These are phyloP conservation scores for Neoscelio sp. DNA, from an alignment of 2,888 invertebrate genomes.

Conservation along the genomic window DNA sequence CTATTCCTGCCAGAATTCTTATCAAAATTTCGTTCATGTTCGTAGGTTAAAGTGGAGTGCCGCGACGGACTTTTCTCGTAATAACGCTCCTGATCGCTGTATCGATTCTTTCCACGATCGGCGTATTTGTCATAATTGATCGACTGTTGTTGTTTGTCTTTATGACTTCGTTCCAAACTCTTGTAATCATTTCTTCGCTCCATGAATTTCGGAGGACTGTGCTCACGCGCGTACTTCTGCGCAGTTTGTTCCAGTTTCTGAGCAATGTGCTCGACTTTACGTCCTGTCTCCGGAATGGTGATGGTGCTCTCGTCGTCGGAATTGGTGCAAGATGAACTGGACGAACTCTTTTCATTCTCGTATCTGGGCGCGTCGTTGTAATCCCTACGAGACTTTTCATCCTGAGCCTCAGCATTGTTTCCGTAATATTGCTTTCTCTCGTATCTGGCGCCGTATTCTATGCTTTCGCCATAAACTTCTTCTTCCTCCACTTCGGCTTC, in stretches of 20 bases:
- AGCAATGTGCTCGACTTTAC: constrained; percentile 82
- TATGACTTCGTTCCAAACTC: constrained; percentile 69
- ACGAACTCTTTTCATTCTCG: constrained; percentile 77
- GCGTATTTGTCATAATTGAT: constrained; percentile 74
- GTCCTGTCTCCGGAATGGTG: constrained; percentile 79
- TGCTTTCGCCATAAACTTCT: constrained; percentile 72
- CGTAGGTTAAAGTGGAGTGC: constrained; percentile 73
- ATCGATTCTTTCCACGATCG: constrained; percentile 56
- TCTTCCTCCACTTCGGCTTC: constrained; percentile 77
- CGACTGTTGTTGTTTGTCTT: constrained; percentile 55
- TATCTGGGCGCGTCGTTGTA: constrained; percentile 74
- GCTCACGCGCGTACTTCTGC: constrained; percentile 81
- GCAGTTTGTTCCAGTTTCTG: constrained; percentile 82
- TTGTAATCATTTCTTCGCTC: constrained; percentile 75
- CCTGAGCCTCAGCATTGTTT: constrained; percentile 67
- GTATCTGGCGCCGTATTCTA: constrained; percentile 73
- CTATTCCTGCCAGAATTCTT: no score
- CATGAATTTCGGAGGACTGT: constrained; percentile 80
- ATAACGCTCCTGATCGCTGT: constrained; percentile 70
- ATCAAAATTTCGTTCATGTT: constrained; percentile 76
- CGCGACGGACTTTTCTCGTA: constrained; percentile 71
- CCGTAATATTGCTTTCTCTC: constrained; percentile 77
- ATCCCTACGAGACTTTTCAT: constrained; percentile 60
- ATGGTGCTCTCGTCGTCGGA: constrained; percentile 81
- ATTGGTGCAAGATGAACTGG: constrained; percentile 75